These are phyloP conservation scores for Kradibia gibbosae DNA, from an alignment of 1,140 invertebrate species.

Conservation along the genomic window DNA sequence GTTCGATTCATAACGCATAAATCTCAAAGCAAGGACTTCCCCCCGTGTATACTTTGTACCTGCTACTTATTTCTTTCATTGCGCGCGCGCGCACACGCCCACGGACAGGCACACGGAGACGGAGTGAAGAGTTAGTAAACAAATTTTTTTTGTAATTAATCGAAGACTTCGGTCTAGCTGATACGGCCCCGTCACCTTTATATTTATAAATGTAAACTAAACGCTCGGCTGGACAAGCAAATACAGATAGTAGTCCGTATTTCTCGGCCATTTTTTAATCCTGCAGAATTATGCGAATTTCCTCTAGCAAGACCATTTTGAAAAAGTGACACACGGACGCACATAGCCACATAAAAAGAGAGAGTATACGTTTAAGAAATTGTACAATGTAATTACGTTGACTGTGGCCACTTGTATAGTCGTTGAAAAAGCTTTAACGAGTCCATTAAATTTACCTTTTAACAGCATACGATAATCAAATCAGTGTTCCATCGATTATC, in stretches of 20 bases:
- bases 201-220: slow-evolving; percentile 14
- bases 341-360: neutral
- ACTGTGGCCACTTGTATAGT: slow-evolving; percentile 29
- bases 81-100: neutral
- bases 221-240: neutral
- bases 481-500: slow-evolving; percentile 3
- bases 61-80: slow-evolving; percentile 32
- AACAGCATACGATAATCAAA: neutral
- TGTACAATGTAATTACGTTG: slow-evolving; percentile 33
- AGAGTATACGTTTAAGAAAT: neutral
- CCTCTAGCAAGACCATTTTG: slow-evolving; percentile 19
- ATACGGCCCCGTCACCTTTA: too few relatives aligned
- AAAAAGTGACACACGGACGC: neutral
- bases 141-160: too few relatives aligned
- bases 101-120: too few relatives aligned
- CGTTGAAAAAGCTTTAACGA: neutral
- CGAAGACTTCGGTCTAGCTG: too few relatives aligned
- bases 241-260: slow-evolving; percentile 3
- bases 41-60: slow-evolving; percentile 43
- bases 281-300: slow-evolving; percentile 35
- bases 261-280: slow-evolving; percentile 6
- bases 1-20: neutral
- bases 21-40: slow-evolving; percentile 2
- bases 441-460: too few relatives aligned
- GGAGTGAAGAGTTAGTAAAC: too few relatives aligned